Conservation (phyloP, 1,140 invertebrate genomes). For the Rhagoletis pomonella region DNA sequence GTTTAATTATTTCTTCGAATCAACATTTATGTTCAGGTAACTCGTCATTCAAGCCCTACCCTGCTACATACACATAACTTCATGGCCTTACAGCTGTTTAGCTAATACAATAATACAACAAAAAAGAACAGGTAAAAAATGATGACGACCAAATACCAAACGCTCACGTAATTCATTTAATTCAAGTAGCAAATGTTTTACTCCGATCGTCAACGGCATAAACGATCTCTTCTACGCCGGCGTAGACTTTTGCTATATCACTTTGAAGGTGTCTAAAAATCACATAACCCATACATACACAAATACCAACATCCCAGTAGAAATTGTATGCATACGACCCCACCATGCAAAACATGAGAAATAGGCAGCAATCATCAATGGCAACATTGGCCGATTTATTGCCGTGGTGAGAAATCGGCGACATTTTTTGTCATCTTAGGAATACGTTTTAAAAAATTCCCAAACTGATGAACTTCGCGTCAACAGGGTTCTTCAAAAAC, state of each 20-base stretch:
- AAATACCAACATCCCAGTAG: neutral
- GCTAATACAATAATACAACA: neutral
- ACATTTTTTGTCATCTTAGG: too few relatives aligned
- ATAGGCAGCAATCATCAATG: too few relatives aligned
- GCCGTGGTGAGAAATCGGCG: too few relatives aligned
- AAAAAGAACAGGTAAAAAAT: neutral
- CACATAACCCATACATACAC: neutral
- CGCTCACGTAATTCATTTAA: conserved; percentile 9
- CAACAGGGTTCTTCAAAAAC: too few relatives aligned
- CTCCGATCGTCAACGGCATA: neutral
- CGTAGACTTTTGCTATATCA: neutral
- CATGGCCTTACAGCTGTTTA: conserved; percentile 29
- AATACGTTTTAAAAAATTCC: too few relatives aligned
- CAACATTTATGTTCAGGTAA: neutral
- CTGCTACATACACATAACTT: neutral
- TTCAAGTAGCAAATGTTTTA: neutral
- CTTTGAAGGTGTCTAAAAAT: neutral
- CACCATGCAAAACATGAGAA: too few relatives aligned
- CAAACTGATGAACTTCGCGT: too few relatives aligned
- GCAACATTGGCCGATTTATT: too few relatives aligned
- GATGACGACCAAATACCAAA: neutral
- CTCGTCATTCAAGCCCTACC: neutral
- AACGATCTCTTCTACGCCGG: neutral
- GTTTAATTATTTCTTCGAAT: neutral
- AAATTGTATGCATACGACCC: too few relatives aligned